A percentile compares a stretch with the other conserved stretches of the same genome.
phyloP scores from a whole-genome alignment of 2,797 vertebrate genomes.

The Champsocephalus gunnari region DNA sequence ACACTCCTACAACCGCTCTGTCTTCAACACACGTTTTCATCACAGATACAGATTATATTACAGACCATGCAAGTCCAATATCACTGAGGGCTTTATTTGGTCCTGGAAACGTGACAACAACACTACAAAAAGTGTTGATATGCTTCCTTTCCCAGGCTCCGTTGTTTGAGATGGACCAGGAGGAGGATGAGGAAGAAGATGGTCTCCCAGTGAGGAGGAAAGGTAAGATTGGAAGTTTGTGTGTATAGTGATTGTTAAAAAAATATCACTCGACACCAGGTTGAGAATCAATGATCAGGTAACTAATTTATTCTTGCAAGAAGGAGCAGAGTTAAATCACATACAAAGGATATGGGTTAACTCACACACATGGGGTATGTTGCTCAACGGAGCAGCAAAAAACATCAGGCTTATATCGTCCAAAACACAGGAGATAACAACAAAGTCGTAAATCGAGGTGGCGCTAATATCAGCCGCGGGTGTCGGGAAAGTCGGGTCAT shows the following conservation, averaged over 20 bases:
- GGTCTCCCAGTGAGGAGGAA: slow-evolving; percentile 30
- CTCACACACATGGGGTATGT: too few species aligned
- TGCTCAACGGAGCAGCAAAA: too few species aligned
- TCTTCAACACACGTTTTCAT: background rate
- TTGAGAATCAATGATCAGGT: too few species aligned
- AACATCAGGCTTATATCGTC: too few species aligned
- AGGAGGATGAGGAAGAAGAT: slow-evolving; percentile 56
- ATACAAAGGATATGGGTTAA: too few species aligned
- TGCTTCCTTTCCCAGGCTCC: slow-evolving; percentile 56
- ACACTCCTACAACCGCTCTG: slow-evolving; percentile 15
- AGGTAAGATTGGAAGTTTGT: slow-evolving; percentile 42
- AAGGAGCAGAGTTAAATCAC: too few species aligned
- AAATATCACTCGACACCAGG: too few species aligned
- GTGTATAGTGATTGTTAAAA: background rate
- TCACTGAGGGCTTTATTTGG: background rate
- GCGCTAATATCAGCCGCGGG: too few species aligned
- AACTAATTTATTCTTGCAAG: too few species aligned
- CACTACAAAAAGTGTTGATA: background rate
- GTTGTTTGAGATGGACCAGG: slow-evolving; percentile 71
- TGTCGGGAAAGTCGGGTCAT: too few species aligned
- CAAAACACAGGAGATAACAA: too few species aligned
- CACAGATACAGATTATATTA: background rate
- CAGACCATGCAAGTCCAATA: background rate
- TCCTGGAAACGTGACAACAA: background rate
- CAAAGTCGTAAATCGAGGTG: too few species aligned